A percentile compares a stretch with the other conserved stretches of the same genome.
Evolutionary conservation across 1,140 invertebrate species (phyloP).

Genomic region (Polyergus mexicanus): DNA sequence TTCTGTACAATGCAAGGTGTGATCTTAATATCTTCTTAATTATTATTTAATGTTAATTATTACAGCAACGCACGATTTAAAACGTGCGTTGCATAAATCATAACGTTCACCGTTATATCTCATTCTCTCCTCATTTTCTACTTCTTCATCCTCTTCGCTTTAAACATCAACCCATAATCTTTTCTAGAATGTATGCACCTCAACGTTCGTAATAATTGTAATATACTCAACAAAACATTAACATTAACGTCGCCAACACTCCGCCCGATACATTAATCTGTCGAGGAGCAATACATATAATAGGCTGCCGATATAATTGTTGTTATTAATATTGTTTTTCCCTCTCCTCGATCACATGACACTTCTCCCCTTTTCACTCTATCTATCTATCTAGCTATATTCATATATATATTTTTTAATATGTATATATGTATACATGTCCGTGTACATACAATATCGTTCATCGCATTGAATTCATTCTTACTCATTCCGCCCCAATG

Average conservation of each 20-base stretch:
- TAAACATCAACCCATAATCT: constrained; percentile 80
- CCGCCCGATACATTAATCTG: constrained; percentile 72
- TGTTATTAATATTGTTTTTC: constrained; percentile 71
- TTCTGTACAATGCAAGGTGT: constrained; percentile 85
- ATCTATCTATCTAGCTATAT: constrained; percentile 78
- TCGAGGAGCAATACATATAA: constrained; percentile 66
- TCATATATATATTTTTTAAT: neutral
- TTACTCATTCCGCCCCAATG: constrained; percentile 49
- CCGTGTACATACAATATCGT: constrained; percentile 68
- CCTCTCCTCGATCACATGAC: constrained; percentile 68
- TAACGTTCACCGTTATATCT: constrained; percentile 29
- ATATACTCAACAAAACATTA: constrained; percentile 85
- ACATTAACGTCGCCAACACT: constrained; percentile 75
- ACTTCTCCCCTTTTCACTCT: constrained; percentile 72
- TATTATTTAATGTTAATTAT: constrained; percentile 67
- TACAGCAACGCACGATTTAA: constrained; percentile 51
- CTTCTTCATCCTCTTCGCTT: constrained; percentile 47
- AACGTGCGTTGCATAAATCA: constrained; percentile 49
- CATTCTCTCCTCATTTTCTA: constrained; percentile 13
- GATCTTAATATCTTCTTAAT: constrained; percentile 76
- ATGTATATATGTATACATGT: constrained; percentile 28
- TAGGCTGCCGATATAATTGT: constrained; percentile 74
- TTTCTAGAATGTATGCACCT: constrained; percentile 79
- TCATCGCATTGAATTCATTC: constrained; percentile 62
- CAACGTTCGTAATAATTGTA: constrained; percentile 82